Evolutionary conservation across 2,797 vertebrate genomes (phyloP).

Genomic region (Eulemur coronatus): DNA sequence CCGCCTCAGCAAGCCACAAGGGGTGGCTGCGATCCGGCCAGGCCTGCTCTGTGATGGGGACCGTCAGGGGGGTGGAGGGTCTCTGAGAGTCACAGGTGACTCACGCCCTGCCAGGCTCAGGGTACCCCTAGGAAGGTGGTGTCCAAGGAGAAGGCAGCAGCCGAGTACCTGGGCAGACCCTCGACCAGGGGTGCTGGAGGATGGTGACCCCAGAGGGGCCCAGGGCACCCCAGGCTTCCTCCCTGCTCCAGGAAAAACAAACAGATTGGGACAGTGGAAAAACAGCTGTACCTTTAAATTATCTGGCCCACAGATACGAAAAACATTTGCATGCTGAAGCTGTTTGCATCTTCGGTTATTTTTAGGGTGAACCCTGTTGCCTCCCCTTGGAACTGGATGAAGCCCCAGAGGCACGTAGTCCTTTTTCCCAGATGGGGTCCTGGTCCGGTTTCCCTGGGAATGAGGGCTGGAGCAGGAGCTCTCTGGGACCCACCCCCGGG

Average conservation of each 20-base stretch:
- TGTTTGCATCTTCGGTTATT: conserved; percentile 76
- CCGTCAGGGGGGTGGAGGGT: neutral
- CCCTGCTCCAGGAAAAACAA: neutral
- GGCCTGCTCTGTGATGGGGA: neutral
- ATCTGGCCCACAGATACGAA: conserved; percentile 29
- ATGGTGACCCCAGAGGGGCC: neutral
- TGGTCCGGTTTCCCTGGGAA: conserved; percentile 57
- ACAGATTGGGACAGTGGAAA: neutral
- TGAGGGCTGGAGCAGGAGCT: neutral
- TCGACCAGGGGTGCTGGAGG: neutral
- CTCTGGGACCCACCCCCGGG: neutral
- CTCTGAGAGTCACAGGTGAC: no score
- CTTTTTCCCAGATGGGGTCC: conserved; percentile 72
- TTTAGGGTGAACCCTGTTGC: conserved; percentile 78
- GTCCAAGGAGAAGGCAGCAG: neutral
- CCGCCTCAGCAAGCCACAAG: neutral
- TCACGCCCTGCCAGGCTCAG: neutral
- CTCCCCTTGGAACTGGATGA: conserved; percentile 69
- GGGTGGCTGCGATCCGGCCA: neutral
- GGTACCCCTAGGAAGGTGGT: neutral
- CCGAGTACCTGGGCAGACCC: neutral
- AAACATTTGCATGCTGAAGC: conserved; percentile 56
- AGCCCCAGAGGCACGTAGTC: conserved; percentile 66
- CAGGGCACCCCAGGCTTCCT: neutral
- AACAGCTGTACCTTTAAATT: conserved; percentile 71